Conservation (phyloP, 2,888 invertebrate species). For the Antheraea yamamai region DNA sequence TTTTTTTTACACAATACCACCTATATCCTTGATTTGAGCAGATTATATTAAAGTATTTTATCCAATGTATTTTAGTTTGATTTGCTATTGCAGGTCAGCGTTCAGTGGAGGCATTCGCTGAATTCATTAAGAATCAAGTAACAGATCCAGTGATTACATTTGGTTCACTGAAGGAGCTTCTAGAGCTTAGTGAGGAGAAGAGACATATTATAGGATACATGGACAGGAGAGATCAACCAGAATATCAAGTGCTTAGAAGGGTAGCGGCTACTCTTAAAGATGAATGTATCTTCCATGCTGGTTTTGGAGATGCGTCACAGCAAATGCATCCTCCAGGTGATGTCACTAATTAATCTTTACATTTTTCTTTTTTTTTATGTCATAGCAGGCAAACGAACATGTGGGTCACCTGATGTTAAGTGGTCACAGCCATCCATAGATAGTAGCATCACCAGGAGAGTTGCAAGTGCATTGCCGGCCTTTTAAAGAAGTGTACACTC, state of each 20-base stretch:
- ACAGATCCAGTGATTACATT: slow-evolving; percentile 93
- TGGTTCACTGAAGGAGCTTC: slow-evolving; percentile 86
- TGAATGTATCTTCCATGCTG: slow-evolving; percentile 96
- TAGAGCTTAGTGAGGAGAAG: slow-evolving; percentile 89
- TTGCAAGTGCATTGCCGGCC: no score
- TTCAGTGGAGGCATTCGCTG: slow-evolving; percentile 94
- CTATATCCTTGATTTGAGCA: not conserved
- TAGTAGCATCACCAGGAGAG: no score
- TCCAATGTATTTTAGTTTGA: not conserved
- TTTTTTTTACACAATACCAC: no score
- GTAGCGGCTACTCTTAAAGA: slow-evolving; percentile 95
- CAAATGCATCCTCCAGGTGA: slow-evolving; percentile 93
- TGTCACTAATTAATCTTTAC: not conserved
- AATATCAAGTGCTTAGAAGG: slow-evolving; percentile 90
- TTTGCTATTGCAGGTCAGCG: slow-evolving; percentile 81
- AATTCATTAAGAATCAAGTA: slow-evolving; percentile 94
- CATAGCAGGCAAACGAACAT: no score
- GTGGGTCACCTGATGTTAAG: no score
- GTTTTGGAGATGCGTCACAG: slow-evolving; percentile 91
- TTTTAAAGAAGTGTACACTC: no score
- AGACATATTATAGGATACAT: slow-evolving; percentile 96
- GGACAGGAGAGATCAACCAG: slow-evolving; percentile 89
- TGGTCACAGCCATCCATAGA: no score
- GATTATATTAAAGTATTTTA: not conserved
- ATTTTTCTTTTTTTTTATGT: no score